Percentiles rank a stretch among this genome's conserved stretches.
Evolutionary conservation across 2,113 vertebrate genomes (phyloP).

Genomic region (Cranoglanis bouderius): DNA sequence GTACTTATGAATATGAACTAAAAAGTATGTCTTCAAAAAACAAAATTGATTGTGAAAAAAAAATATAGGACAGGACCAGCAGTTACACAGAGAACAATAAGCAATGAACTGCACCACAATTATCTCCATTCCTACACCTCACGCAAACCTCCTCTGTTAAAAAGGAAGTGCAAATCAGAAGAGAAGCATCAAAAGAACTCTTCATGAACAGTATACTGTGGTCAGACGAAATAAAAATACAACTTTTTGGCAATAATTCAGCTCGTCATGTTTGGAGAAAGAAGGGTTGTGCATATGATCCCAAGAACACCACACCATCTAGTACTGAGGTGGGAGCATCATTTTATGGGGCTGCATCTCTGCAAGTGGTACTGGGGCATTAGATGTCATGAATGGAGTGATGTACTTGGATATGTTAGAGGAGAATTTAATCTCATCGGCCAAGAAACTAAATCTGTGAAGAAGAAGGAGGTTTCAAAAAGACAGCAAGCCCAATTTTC

Average conservation of each 20-base stretch:
- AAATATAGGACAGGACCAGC: background rate
- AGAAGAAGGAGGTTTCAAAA: background rate
- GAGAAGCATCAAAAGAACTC: background rate
- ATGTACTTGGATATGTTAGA: background rate
- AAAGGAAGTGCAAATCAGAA: background rate
- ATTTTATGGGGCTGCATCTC: background rate
- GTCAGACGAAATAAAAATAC: background rate
- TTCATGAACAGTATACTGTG: background rate
- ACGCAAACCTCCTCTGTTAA: background rate
- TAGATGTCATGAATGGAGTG: background rate
- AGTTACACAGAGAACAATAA: background rate
- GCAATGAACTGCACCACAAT: background rate
- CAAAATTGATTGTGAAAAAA: background rate
- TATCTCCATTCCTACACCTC: background rate
- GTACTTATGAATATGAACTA: background rate
- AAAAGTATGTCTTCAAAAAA: background rate
- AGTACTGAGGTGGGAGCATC: background rate
- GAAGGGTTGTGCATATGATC: background rate
- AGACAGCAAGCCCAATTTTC: background rate
- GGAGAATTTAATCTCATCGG: background rate
- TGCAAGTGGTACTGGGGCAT: no score
- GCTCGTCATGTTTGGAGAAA: no score
- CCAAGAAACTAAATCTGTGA: background rate
- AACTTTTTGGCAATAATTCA: no score
- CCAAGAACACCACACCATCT: background rate